phyloP scores from a whole-genome alignment of 2,113 vertebrate genomes.

The Strigops habroptila region DNA sequence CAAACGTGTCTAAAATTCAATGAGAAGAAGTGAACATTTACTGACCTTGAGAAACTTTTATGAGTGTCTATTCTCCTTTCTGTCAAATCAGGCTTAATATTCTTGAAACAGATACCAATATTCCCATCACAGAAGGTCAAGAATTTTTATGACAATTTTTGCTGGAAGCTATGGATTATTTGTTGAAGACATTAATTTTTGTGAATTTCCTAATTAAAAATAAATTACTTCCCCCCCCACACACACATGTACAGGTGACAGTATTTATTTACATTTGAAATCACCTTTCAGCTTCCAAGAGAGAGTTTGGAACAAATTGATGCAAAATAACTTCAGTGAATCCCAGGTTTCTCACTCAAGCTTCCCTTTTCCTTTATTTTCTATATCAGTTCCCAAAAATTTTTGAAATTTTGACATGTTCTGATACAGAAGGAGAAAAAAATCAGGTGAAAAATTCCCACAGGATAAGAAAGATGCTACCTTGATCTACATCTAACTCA shows the following conservation, averaged over 20 bases:
- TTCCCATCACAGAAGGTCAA: not conserved
- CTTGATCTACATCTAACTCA: not conserved
- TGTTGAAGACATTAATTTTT: not conserved
- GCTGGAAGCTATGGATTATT: not conserved
- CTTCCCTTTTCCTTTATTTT: not conserved
- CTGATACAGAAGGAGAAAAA: not conserved
- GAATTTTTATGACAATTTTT: not conserved
- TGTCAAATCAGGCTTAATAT: not conserved
- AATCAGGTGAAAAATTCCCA: not conserved
- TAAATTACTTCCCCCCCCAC: not conserved
- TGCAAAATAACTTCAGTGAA: not conserved
- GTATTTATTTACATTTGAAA: not conserved
- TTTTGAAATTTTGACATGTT: not conserved
- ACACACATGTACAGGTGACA: not conserved
- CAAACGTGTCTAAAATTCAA: not conserved
- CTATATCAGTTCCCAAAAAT: not conserved
- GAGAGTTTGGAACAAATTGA: not conserved
- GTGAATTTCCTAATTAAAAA: not conserved
- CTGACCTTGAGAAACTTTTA: not conserved
- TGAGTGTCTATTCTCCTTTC: not conserved
- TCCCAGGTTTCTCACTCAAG: not conserved
- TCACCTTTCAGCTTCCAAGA: not conserved
- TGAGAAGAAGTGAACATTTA: not conserved
- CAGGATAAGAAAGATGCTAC: not conserved
- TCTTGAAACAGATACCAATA: not conserved